Base-by-base conservation (phyloP, 1,140 invertebrate genomes). In the Saxidomus purpurata region DNA sequence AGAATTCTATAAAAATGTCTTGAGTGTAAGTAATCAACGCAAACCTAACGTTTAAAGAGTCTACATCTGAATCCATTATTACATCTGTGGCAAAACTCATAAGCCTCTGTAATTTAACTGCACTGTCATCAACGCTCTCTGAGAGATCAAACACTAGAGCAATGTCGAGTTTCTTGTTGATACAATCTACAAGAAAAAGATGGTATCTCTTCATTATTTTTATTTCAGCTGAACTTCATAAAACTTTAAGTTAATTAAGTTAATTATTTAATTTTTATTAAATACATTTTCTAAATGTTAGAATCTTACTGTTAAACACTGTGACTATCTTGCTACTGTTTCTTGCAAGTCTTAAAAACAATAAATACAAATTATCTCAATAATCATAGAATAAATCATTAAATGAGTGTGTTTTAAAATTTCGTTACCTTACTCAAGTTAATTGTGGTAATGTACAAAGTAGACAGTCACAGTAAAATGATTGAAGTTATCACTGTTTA, bases 181-280 rank as follows among this genome's bases (percentile, higher is more conserved):
- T 74, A 38, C 69, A 74, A 38, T 74, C 69, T 74, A 31, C 17
- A 74, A 34, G n/a, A n/a, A n/a, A n/a, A n/a, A 11, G n/a, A 67
- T 52, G 19, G 9, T 52, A 11, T 19, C 47, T 52, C 19, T 11
- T 52, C 9, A 52, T 19, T 9, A 9, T 19, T 11, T 11, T 52
- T 19, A 52, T 9, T 52, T 9, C 47, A 19, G 47, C 19, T 11
- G 9, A 11, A 19, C 9, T 52, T 19, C 9, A 52, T 11, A 52
- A 52, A n/a, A n/a, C n/a, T n/a, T n/a, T 52, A 11, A 52, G 19
- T 52, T 11, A 11, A 11, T 52, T 19, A 9, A 9, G 9, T 9
- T 9, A 52, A 52, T 9, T 52, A 52, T 19, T 9, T 52, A 11
- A 52, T 19, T 19, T 9, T 9, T 52, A n/a, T 11, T 52, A 52